phyloP scores from a whole-genome alignment of 2,113 vertebrate species.

The Anser cygnoides region DNA sequence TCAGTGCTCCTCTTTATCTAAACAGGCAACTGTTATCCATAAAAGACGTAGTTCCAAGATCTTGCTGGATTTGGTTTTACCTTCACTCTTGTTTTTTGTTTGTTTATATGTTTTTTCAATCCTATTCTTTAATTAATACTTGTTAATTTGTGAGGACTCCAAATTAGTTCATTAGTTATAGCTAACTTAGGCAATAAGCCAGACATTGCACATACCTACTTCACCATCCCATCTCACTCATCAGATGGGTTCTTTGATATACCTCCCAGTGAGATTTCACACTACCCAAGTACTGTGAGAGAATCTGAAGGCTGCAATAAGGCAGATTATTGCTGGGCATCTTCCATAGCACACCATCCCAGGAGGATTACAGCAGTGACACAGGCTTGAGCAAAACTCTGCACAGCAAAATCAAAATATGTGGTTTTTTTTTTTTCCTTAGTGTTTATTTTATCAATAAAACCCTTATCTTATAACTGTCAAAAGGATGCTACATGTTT shows the following conservation, averaged over 20 bases:
- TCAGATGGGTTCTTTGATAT: not conserved
- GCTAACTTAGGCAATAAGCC: not conserved
- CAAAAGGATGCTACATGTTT: not conserved
- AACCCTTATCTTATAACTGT: not conserved
- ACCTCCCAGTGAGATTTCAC: not conserved
- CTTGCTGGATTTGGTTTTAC: not conserved
- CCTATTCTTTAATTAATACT: not conserved
- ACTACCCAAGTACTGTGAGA: not conserved
- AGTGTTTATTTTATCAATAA: not conserved
- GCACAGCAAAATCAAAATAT: not conserved
- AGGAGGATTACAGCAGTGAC: not conserved
- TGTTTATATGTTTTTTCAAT: not conserved
- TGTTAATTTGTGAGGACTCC: not conserved
- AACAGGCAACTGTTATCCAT: not conserved
- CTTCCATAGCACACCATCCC: not conserved
- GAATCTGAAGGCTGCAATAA: not conserved
- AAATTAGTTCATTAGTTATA: not conserved
- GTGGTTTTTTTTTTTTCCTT: not conserved
- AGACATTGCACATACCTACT: not conserved
- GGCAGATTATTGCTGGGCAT: not conserved
- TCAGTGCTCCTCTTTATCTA: not conserved
- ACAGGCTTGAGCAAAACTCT: not conserved
- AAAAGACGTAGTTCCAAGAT: not conserved
- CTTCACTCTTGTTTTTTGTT: not conserved
- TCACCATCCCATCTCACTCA: not conserved